These are phyloP conservation scores for Agonum fuliginosum DNA, from an alignment of 2,888 invertebrate genomes.

Conservation along the genomic window DNA sequence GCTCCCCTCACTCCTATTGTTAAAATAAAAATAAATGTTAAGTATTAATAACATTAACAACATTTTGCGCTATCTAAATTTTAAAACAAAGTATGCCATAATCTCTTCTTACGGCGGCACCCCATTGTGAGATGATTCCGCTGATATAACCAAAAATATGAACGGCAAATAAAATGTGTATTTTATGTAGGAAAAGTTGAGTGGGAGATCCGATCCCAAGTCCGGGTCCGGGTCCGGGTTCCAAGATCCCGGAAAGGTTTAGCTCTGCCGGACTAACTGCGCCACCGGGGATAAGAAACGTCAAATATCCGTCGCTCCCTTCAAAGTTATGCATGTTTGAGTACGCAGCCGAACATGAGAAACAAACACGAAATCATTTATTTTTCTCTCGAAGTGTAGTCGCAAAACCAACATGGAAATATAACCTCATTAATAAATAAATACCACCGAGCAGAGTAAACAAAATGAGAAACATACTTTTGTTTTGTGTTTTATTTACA, in stretches of 20 bases:
- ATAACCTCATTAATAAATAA: conserved; percentile 12
- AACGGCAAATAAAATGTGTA: conserved; percentile 18
- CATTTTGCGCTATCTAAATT: too few species aligned
- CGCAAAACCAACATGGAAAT: neutral
- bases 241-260: conserved; percentile 1
- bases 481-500: neutral
- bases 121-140: neutral
- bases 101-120: neutral
- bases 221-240: neutral
- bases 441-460: too few species aligned
- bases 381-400: conserved; percentile 10
- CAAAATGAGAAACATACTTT: too few species aligned
- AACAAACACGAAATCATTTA: conserved; percentile 32
- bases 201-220: conserved; percentile 4
- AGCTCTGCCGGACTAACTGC: neutral
- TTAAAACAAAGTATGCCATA: neutral
- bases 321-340: conserved; percentile 28
- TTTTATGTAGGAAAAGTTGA: conserved; percentile 8
- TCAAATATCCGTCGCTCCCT: neutral
- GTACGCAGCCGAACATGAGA: conserved; percentile 5
- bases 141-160: conserved; percentile 12
- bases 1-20: too few species aligned
- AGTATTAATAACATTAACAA: too few species aligned
- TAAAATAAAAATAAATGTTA: too few species aligned
- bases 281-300: conserved; percentile 24